Evolutionary conservation across 2,888 invertebrate species (phyloP).

Genomic region (Salticus scenicus): DNA sequence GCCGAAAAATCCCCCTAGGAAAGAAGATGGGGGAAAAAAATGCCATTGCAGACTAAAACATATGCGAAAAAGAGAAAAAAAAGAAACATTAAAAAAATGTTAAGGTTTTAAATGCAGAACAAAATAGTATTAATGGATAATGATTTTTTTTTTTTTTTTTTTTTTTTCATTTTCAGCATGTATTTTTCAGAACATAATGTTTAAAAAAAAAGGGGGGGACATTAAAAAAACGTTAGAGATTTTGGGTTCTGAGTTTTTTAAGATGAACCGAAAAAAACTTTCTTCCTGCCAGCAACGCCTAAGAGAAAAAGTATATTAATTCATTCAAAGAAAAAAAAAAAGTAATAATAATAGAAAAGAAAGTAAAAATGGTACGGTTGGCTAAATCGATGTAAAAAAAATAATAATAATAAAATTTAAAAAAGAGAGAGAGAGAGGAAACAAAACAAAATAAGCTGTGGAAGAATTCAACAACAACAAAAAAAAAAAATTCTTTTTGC

Average conservation of each 20-base stretch:
- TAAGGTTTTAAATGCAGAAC: slow-evolving; percentile 20
- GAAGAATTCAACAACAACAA: neutral
- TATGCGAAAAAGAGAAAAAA: slow-evolving; percentile 1
- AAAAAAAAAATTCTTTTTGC: slow-evolving; percentile 39
- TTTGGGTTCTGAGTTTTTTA: neutral
- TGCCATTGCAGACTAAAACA: neutral
- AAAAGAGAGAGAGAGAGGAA: neutral
- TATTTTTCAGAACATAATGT: neutral
- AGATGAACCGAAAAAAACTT: neutral
- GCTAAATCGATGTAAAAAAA: slow-evolving; percentile 44
- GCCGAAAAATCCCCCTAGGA: neutral
- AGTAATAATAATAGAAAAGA: slow-evolving; percentile 2
- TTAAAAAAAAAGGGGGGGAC: neutral
- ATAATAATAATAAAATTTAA: too few species aligned
- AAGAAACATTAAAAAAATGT: neutral
- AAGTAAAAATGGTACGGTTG: slow-evolving; percentile 40
- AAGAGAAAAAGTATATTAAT: slow-evolving; percentile 28
- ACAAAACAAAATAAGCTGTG: neutral
- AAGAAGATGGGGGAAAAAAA: slow-evolving; percentile 3
- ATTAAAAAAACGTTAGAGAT: neutral
- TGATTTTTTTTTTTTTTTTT: slow-evolving; percentile 13
- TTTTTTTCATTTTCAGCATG: neutral
- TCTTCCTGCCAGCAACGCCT: neutral
- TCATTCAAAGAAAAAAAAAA: slow-evolving; percentile 17
- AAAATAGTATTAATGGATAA: slow-evolving; percentile 38